Base-by-base conservation (phyloP, 2,888 invertebrate species). In the Thelaira solivaga region DNA sequence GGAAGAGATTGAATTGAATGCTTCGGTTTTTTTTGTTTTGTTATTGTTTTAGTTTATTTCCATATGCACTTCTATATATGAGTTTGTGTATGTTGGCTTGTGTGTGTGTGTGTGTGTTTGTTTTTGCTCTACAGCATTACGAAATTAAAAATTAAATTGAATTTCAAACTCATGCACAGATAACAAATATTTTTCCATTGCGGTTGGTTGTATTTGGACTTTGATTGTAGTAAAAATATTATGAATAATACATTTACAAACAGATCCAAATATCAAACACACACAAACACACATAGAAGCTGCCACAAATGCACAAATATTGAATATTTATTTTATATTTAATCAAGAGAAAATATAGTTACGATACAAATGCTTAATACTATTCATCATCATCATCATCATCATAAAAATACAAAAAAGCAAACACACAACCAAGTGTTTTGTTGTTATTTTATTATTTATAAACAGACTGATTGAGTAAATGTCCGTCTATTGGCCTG, bases 71-170 rank as follows among this genome's bases (percentile, higher is more conserved):
- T 65, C 4, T 24, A 3, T 18, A 16, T 1, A 18, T 18, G 13
- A 5, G 8, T 3, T 22, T 51, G 10, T 36, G 13, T 20, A 4
- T 41, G 24, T 11, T 6, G 22, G 43, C 11, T 16, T 39, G 29
- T 53, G 26, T 45, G 34, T 39, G 18, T 39, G 36, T 47, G 36
- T 24, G 24, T 55, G 29, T 67, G 16, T 41, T 31, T 67, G 67
- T 62, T 26, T 45, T 53, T 41, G 39, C 34, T 57, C 65, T 72
- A 43, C 62, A 55, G 62, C 64, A 76, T 80, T 76, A 76, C 68
- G 68, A 80, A 78, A 80, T 80, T 77, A 78, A 80, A 80, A 77
- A 77, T 78, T 80, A 75, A 80, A 77, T 80, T 80, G 77, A 75
- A 80, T 80, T 80, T 72, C 77, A 80, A 77, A 69, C 76, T 78